Conservation (phyloP, 1,140 invertebrate species). For the Aphidius ervi region DNA sequence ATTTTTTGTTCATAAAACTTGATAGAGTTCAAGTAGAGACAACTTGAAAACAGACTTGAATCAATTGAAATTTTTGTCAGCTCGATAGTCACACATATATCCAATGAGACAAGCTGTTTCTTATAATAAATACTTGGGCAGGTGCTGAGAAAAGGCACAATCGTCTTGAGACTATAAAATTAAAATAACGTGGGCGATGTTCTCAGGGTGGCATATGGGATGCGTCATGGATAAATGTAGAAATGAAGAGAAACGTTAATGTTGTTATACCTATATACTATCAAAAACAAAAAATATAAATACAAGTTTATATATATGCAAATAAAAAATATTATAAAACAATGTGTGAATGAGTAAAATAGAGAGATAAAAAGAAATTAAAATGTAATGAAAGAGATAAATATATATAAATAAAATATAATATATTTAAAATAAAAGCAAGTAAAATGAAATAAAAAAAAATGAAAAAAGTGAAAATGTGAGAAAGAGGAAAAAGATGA, state of each 20-base stretch:
- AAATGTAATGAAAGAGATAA: constrained; percentile 19
- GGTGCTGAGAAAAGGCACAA: background rate
- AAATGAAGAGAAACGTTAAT: too few species aligned
- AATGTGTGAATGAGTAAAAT: constrained; percentile 5
- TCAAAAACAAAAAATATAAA: too few species aligned
- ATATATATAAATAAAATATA: constrained; percentile 19
- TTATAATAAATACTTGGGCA: too few species aligned
- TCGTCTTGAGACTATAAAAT: background rate
- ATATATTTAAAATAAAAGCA: constrained; percentile 4
- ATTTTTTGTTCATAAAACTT: too few species aligned
- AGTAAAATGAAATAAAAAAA: background rate
- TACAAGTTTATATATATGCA: background rate
- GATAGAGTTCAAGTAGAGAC: too few species aligned
- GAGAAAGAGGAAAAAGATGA: constrained; percentile 17
- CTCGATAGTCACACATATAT: too few species aligned
- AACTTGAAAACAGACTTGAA: too few species aligned
- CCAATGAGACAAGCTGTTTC: too few species aligned
- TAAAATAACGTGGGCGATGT: constrained; percentile 42
- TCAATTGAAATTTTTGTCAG: too few species aligned
- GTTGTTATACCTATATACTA: too few species aligned
- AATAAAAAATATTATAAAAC: constrained; percentile 27
- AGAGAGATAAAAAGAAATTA: constrained; percentile 7
- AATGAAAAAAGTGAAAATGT: constrained; percentile 4
- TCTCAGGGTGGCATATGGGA: constrained; percentile 46
- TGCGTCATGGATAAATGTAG: constrained; percentile 34